Evolutionary conservation across 1,140 invertebrate species (phyloP), one percentile per base, ranked within the genome.

Genomic region (Drosophila truncata): DNA sequence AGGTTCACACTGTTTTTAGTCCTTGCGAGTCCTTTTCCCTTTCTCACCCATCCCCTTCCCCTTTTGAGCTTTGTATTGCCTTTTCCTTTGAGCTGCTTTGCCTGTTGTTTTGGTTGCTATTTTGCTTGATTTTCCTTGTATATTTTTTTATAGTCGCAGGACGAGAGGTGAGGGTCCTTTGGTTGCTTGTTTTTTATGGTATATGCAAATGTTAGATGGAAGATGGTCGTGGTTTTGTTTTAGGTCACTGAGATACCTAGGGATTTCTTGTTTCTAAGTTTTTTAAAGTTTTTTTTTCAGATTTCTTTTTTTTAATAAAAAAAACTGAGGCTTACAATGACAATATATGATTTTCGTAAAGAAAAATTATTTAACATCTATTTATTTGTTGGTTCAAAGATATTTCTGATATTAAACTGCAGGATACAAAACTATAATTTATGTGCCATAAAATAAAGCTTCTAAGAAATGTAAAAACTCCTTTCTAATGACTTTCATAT

Each of bases 201-300:
- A 71, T 76, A 87, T 88, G 84, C 77, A 87, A 87, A 87, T 87
- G 77, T 25, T 14, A 9, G 27, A 25, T 37, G 52, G 41, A 23
- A 41, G 4, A 46, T 11, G 27, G 0, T 25, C 4, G 14, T 25
- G 14, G 14, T 10, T n/a, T 7, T 11, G 29, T 18, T 0, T 10
- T 37, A 8, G 14, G 31, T 37, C 3, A 3, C 14, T 18, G 6
- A 37, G 23, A 67, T 46, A 54, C 31, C 37, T 18, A 1, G 4
- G 1, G 4, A 8, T 16, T 33, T 1, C 6, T 37, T 35, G 1
- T 5, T n/a, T 14, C 3, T 35, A 5, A 9, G 4, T 52, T 41
- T 11, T 27, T 14, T 8, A 8, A 18, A 9, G 29, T 1, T 37
- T 55, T 50, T 11, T 16, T 16, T 23, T 27, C 0, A 1, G n/a